A percentile compares a stretch with the other conserved stretches of the same genome.
These are phyloP conservation scores for Batillaria attramentaria DNA, from an alignment of 1,140 invertebrate species.

Conservation along the genomic window DNA sequence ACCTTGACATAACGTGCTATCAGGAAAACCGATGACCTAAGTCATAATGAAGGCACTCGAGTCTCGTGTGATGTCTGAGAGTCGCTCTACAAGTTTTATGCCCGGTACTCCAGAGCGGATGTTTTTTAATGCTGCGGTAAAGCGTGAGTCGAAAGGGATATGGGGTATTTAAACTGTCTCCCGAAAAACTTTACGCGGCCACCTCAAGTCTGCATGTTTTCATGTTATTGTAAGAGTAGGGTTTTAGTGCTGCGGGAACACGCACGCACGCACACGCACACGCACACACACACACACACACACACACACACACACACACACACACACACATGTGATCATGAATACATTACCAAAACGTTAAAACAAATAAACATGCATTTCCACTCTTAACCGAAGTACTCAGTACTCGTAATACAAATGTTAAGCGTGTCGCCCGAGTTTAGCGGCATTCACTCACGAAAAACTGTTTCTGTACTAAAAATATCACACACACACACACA, in stretches of 20 bases:
- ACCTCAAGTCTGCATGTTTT: background rate
- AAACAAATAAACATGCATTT: background rate
- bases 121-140: background rate
- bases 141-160: no score
- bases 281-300: background rate
- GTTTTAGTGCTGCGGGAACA: background rate
- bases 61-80: no score
- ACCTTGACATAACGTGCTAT: no score
- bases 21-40: no score
- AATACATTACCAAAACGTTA: background rate
- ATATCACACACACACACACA: background rate
- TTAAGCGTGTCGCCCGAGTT: background rate
- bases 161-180: background rate
- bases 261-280: background rate
- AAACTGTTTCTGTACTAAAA: background rate
- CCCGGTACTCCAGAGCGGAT: background rate
- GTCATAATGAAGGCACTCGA: no score
- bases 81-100: background rate
- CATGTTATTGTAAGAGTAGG: background rate
- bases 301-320: slow-evolving; percentile 2
- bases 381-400: background rate
- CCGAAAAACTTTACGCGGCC: background rate
- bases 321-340: background rate
- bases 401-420: background rate
- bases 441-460: background rate